Evolutionary conservation across 2,888 invertebrate species (phyloP), one percentile per base, ranked within the genome.

Genomic region (Hypena proboscidalis): DNA sequence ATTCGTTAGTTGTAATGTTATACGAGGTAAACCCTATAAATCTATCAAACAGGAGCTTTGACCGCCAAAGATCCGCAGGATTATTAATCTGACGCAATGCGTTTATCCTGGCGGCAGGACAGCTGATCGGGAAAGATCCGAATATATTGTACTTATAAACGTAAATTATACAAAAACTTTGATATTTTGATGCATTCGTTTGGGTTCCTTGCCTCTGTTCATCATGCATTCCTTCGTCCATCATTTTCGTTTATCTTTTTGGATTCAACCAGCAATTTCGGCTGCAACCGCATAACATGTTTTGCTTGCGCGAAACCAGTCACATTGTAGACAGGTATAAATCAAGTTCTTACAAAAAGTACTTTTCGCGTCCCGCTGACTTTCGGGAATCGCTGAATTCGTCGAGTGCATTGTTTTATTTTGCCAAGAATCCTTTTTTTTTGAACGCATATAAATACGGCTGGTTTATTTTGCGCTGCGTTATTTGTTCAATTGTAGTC

Each of bases 351-450:
- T 4, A 8, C 5, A 43, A 42, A 51, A 45, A 44, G 14, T 10
- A n/a, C 3, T 8, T 7, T 19, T 10, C n/a, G 17, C 3, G 19
- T 6, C 61, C 68, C 59, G 64, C 62, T 55, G 68, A 43, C 30
- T 72, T 68, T 65, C 48, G 58, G 67, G 72, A 72, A 71, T 41
- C 37, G 53, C 34, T 35, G 50, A 60, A 45, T 48, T 30, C 31
- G 33, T 57, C 40, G 40, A 19, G 8, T 17, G 22, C 23, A 26
- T 31, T 29, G 25, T 15, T 31, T 36, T 26, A 8, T 51, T 61
- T 55, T 48, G 10, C 1, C n/a, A 14, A 31, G 13, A 29, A 4
- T 10, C 10, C 10, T 30, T 47, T 55, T 50, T 41, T n/a, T 51
- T 26, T 30, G 34, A n/a, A 10, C 21, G n/a, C 38, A 14, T 31